Base-by-base conservation (phyloP, 2,113 vertebrate species). In the Charina bottae region DNA sequence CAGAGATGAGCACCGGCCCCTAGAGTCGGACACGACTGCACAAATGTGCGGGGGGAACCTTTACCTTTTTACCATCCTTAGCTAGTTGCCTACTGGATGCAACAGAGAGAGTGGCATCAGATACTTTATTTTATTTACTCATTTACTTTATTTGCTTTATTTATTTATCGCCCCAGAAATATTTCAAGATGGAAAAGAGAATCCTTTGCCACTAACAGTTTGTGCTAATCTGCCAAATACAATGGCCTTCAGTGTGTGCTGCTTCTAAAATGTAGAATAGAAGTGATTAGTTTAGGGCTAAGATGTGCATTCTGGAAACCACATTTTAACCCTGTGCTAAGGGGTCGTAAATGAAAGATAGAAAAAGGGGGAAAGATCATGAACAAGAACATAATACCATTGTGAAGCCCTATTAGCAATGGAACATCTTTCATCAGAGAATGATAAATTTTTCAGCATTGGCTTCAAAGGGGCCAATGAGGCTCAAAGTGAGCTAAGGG, bases 311-410 rank as follows among this genome's bases (percentile, higher is more conserved):
- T 60, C 3, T 87, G 54, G 89, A 91, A 56, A 85, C 23, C 28
- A 55, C 42, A n/a, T 64, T 62, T 6, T 54, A 93, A 46, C 64
- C 24, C 53, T 89, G 5, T 28, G 90, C 78, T 88, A 87, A 93
- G 49, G 55, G 88, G 84, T 28, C 83, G n/a, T 23, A 37, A 42
- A 85, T 87, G 90, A 55, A 64, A 91, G 94, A 94, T 93, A 89
- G 59, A 11, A 37, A 46, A 28, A 23, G 91, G n/a, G 15, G 0
- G 92, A 88, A 3, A 64, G 83, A 92, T 88, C 0, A 0, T 42
- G 87, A 33, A 54, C 59, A 55, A 85, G 87, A n/a, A 85, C 54
- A 92, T 0, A 37, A 88, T 93, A 92, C 88, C 59, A 85, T 10
- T 21, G 89, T 68, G 6, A 92, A 8, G 6, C 59, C 87, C 28